Evolutionary conservation across 1,140 invertebrate genomes (phyloP).

Genomic region (Centruroides sculpturatus): DNA sequence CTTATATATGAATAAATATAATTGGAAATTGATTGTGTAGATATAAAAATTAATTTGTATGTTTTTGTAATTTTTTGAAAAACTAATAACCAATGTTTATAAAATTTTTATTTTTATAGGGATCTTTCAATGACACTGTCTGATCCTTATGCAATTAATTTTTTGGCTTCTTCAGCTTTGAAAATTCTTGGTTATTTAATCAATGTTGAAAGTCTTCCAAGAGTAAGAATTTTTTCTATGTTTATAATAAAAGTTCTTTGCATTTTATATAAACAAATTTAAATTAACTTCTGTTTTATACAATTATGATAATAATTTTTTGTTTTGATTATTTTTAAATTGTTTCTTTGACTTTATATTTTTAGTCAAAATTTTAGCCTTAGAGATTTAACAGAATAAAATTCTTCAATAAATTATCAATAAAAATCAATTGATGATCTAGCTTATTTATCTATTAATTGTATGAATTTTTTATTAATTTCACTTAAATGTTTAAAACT

Average conservation of each 20-base stretch:
- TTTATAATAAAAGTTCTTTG: background rate
- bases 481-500: too few species aligned
- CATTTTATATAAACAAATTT: background rate
- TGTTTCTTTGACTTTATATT: too few species aligned
- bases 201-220: slow-evolving; percentile 71
- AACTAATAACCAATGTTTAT: too few species aligned
- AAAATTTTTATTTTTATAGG: slow-evolving; percentile 18
- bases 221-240: slow-evolving; percentile 33
- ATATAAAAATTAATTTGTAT: background rate
- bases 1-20: background rate
- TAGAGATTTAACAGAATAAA: too few species aligned
- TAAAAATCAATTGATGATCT: too few species aligned
- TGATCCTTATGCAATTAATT: slow-evolving; percentile 94
- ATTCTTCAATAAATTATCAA: too few species aligned
- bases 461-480: too few species aligned
- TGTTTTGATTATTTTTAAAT: too few species aligned
- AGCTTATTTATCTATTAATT: too few species aligned
- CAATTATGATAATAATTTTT: too few species aligned
- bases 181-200: slow-evolving; percentile 84
- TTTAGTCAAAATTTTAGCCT: too few species aligned
- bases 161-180: slow-evolving; percentile 77
- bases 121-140: slow-evolving; percentile 94
- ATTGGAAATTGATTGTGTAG: background rate
- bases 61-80: too few species aligned
- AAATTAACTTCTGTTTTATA: background rate